A percentile compares a stretch with the other conserved stretches of the same genome.
Evolutionary conservation across 2,113 vertebrate genomes (phyloP).

Genomic region (Epinephelus cyanopodus): DNA sequence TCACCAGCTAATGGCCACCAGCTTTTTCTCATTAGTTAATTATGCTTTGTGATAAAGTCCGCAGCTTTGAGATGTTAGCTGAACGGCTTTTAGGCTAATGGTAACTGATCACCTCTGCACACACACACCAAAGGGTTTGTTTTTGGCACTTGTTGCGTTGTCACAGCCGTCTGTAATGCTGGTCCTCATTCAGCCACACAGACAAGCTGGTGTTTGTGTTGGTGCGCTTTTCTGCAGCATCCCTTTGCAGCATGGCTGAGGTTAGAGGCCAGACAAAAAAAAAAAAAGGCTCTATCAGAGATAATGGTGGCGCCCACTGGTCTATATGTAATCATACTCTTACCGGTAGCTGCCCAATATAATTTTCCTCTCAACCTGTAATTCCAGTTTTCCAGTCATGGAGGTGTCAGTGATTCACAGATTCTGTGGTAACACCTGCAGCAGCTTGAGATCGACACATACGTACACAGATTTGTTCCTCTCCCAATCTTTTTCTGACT

Average conservation of each 20-base stretch:
- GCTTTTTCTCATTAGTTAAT: constrained; percentile 75
- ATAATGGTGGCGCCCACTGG: constrained; percentile 37
- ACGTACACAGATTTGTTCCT: constrained; percentile 14
- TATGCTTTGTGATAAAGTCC: constrained; percentile 67
- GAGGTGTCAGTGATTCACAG: constrained; percentile 26
- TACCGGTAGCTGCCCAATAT: neutral
- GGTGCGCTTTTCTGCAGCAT: constrained; percentile 29
- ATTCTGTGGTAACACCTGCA: constrained; percentile 47
- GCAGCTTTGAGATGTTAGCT: constrained; percentile 49
- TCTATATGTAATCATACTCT: constrained; percentile 45
- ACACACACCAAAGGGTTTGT: constrained; percentile 30
- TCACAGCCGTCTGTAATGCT: constrained; percentile 10
- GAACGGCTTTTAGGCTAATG: constrained; percentile 58
- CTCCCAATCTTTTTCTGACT: constrained; percentile 36
- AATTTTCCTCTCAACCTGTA: constrained; percentile 30
- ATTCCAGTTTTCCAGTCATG: constrained; percentile 28
- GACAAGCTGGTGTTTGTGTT: constrained; percentile 23
- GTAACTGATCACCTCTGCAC: constrained; percentile 53
- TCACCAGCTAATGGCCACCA: constrained; percentile 62
- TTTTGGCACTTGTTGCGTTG: constrained; percentile 34
- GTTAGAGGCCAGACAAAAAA: constrained; percentile 16
- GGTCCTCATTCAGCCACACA: constrained; percentile 43
- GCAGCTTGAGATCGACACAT: neutral
- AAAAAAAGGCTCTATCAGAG: constrained; percentile 23
- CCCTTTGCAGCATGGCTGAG: constrained; percentile 12